Evolutionary conservation across 2,888 invertebrate species (phyloP).

Genomic region (Ormyrus nitidulus): DNA sequence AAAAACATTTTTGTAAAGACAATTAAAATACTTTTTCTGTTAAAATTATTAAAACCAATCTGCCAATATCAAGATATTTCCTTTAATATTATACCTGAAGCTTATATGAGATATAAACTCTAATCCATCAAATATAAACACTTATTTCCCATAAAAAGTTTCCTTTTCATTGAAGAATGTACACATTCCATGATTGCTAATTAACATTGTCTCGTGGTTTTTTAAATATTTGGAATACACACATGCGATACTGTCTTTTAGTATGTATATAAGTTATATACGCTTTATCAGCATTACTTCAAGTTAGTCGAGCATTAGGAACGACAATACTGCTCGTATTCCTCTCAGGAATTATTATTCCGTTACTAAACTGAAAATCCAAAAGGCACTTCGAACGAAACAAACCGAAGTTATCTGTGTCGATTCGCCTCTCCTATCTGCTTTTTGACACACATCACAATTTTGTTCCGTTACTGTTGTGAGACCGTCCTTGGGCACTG

Average conservation of each 20-base stretch:
- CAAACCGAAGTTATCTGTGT: conserved; percentile 57
- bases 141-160: conserved; percentile 46
- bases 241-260: conserved; percentile 21
- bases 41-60: neutral
- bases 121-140: conserved; percentile 52
- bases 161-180: conserved; percentile 9
- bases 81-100: neutral
- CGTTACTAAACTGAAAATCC: conserved; percentile 51
- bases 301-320: conserved; percentile 51
- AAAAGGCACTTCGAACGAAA: conserved; percentile 66
- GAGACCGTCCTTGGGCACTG: conserved; percentile 17
- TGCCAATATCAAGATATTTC: conserved; percentile 23
- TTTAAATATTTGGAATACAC: conserved; percentile 23
- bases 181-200: conserved; percentile 16
- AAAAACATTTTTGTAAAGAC: neutral
- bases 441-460: conserved; percentile 13
- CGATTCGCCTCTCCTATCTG: conserved; percentile 13
- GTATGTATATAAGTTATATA: conserved; percentile 42
- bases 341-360: conserved; percentile 13
- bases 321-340: conserved; percentile 40
- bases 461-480: conserved; percentile 22
- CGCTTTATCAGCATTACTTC: conserved; percentile 29
- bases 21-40: neutral
- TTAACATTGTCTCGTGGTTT: conserved; percentile 12
- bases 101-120: conserved; percentile 43